Percentiles rank a stretch among this genome's conserved stretches.
These are phyloP conservation scores for Fratercula arctica DNA, from an alignment of 2,797 vertebrate species.

Conservation along the genomic window DNA sequence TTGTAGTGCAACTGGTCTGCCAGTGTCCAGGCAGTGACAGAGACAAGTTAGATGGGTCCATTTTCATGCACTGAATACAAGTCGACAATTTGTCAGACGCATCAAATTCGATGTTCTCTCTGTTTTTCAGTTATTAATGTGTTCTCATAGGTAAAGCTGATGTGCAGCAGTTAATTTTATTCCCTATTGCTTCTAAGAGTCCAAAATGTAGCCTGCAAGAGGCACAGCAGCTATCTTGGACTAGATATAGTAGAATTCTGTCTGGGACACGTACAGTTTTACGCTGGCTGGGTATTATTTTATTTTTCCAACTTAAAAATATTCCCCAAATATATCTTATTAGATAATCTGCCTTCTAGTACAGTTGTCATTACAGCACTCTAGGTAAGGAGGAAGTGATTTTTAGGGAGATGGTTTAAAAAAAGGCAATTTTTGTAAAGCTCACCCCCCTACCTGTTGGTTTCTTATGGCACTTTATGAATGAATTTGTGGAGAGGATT, in stretches of 20 bases:
- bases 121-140: background rate
- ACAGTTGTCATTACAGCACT: background rate
- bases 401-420: background rate
- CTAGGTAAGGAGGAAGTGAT: background rate
- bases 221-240: background rate
- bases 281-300: background rate
- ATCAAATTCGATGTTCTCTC: background rate
- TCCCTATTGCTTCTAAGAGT: background rate
- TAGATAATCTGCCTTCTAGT: background rate
- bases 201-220: background rate
- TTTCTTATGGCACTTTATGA: background rate
- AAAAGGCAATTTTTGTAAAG: background rate
- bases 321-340: background rate
- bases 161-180: background rate
- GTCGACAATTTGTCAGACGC: background rate
- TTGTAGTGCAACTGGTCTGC: background rate
- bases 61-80: background rate
- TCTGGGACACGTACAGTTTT: background rate
- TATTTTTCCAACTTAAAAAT: background rate
- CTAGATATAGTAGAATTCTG: background rate
- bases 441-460: rapidly evolving
- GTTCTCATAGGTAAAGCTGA: background rate
- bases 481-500: background rate
- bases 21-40: background rate
- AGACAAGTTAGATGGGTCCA: background rate